Evolutionary conservation across 2,797 vertebrate genomes (phyloP), one percentile per base, ranked within the genome.

Genomic region (Antennarius maculatus): DNA sequence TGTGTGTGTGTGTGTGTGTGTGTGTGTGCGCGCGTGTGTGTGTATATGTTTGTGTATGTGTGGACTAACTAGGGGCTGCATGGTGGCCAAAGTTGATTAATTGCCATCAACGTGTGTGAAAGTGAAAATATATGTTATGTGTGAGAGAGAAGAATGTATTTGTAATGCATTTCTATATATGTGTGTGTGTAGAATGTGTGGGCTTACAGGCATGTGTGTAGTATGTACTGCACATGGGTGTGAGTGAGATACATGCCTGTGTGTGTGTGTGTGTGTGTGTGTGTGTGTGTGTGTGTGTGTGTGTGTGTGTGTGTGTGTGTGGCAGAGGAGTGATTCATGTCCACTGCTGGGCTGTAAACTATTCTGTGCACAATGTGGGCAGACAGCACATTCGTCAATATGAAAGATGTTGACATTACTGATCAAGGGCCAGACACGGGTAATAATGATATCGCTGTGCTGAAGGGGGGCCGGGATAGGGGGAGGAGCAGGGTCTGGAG

Each of bases 301-400:
- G 66, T 78, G 77, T 69, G 55, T 73, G 57, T 66, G 67, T 84
- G 83, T 82, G 72, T 87, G 87, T 85, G 82, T 90, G 89, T 90
- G 94, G 94, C 94, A 95, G 92, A 87, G 92, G 95, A 95, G 96
- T 98, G 97, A 98, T 97, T 98, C 97, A 98, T 98, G 96, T 98
- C 96, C 96, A 96, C 93, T 96, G 95, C 94, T 84, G 90, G 95
- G 95, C 95, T 95, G 95, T 98, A 98, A 99, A 97, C 95, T 96
- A 97, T 98, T 98, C 94, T 93, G 93, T 94, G 94, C 95, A 97
- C 93, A 98, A 99, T 99, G 94, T 87, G 85, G 95, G 94, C 89
- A 93, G 97, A 98, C 97, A 98, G 97, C 95, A 96, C 97, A 98
- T 99, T 98, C 94, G 96, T 99, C 97, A 98, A 95, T 95, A 96